Evolutionary conservation across 37 sponge, comb jelly and placozoan genomes (phyloP).

Genomic region (Halichondria panicea): DNA sequence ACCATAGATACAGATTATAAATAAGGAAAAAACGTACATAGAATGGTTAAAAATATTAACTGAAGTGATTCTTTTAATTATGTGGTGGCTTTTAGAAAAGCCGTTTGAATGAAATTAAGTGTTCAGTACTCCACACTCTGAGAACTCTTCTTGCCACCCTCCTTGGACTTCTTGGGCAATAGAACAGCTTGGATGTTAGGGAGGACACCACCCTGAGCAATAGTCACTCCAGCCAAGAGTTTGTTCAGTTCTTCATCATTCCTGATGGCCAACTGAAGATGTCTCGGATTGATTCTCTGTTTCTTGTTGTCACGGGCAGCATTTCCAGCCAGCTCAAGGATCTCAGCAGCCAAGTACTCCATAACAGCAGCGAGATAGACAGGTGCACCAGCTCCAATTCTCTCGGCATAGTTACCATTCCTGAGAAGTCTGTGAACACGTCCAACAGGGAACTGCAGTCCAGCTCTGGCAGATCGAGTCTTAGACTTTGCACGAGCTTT

Average conservation of each 20-base stretch:
- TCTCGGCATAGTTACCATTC: slow-evolving; percentile 83
- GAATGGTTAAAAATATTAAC: too few relatives aligned
- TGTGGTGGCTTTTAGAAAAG: slow-evolving; percentile 75
- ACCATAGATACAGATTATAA: too few relatives aligned
- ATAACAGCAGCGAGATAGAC: slow-evolving; percentile 95
- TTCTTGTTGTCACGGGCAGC: slow-evolving; percentile 99
- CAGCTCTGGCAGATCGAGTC: slow-evolving; percentile 88
- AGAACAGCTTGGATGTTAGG: slow-evolving; percentile 98
- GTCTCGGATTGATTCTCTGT: slow-evolving; percentile 93
- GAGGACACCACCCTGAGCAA: slow-evolving; percentile 94
- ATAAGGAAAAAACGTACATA: too few relatives aligned
- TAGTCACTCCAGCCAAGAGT: slow-evolving; percentile 91
- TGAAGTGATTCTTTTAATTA: slow-evolving; percentile 25
- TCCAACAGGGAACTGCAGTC: slow-evolving; percentile 95
- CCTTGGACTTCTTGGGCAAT: slow-evolving; percentile 82
- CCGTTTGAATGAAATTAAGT: slow-evolving; percentile 22
- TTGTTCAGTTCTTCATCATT: slow-evolving; percentile 99
- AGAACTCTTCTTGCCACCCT: neutral
- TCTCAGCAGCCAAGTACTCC: slow-evolving; percentile 96
- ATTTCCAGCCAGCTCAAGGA: slow-evolving; percentile 97
- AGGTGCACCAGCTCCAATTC: slow-evolving; percentile 92
- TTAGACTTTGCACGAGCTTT: slow-evolving; percentile 89
- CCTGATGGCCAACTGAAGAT: slow-evolving; percentile 95
- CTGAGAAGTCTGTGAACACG: slow-evolving; percentile 90
- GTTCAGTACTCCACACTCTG: slow-evolving; percentile 10